These are phyloP conservation scores for Amphibalanus amphitrite DNA, from an alignment of 1,140 invertebrate genomes.

Conservation along the genomic window DNA sequence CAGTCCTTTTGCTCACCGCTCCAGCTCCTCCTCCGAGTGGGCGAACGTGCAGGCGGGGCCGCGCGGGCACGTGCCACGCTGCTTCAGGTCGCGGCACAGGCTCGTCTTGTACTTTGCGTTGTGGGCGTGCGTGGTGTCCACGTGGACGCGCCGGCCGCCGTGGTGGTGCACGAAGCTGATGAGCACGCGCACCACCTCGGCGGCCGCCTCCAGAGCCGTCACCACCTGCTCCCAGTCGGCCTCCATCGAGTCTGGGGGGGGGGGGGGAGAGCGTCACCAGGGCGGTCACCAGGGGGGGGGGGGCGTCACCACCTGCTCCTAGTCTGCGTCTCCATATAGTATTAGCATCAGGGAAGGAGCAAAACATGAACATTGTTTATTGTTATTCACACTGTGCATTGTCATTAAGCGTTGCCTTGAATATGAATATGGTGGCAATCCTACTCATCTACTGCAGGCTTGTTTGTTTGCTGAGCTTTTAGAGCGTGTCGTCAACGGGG, in stretches of 20 bases:
- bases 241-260: background rate
- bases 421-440: too few species aligned
- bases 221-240: conserved; percentile 31
- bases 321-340: too few species aligned
- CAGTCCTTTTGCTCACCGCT: conserved; percentile 37
- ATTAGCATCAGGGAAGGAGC: too few species aligned
- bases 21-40: conserved; percentile 75
- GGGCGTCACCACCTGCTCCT: too few species aligned
- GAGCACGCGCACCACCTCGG: conserved; percentile 60
- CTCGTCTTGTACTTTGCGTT: conserved; percentile 75
- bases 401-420: too few species aligned
- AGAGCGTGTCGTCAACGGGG: too few species aligned
- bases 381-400: too few species aligned
- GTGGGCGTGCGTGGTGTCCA: conserved; percentile 30
- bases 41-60: conserved; percentile 78
- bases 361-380: too few species aligned
- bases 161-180: conserved; percentile 71
- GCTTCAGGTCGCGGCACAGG: conserved; percentile 67
- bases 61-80: conserved; percentile 60
- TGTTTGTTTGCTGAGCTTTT: too few species aligned
- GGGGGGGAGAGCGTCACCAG: conserved; percentile 5
- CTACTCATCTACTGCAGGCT: too few species aligned
- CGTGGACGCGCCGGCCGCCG: conserved; percentile 11
- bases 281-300: too few species aligned
- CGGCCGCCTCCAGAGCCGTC: conserved; percentile 57